phyloP scores from a whole-genome alignment of 2,888 invertebrate genomes.

The Muschampia plurimacula region DNA sequence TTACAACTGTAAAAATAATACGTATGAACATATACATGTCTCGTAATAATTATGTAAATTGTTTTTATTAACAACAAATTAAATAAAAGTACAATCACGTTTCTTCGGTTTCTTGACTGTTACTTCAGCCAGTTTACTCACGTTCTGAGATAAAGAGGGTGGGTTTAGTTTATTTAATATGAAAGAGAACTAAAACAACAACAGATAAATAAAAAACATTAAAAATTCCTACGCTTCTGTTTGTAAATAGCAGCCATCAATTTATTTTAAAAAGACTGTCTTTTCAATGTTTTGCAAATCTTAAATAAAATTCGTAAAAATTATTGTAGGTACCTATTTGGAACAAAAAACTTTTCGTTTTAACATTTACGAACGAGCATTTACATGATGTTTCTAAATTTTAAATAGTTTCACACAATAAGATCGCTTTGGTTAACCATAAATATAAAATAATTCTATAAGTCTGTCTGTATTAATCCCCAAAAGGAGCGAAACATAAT shows the following conservation, averaged over 20 bases:
- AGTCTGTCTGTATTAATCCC: not conserved
- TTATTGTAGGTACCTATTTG: no score
- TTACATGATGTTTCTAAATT: no score
- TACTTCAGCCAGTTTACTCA: not conserved
- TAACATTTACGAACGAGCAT: no score
- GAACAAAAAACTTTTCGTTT: no score
- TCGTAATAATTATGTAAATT: constrained; percentile 19
- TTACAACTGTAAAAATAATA: not conserved
- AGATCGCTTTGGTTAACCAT: not conserved
- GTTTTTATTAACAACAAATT: not conserved
- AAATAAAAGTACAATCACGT: not conserved
- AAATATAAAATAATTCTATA: constrained; percentile 21
- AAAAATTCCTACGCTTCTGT: no score
- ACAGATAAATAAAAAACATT: not conserved
- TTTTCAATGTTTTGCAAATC: no score
- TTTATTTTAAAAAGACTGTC: no score
- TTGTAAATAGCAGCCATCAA: no score
- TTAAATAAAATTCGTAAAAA: no score
- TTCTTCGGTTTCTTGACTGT: no score
- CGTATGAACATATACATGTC: not conserved
- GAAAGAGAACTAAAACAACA: not conserved
- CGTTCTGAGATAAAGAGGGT: not conserved
- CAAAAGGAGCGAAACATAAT: not conserved
- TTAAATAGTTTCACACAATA: no score
- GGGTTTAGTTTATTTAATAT: not conserved